Evolutionary conservation across 2,797 vertebrate species (phyloP).

Genomic region (Pangasius macronema): DNA sequence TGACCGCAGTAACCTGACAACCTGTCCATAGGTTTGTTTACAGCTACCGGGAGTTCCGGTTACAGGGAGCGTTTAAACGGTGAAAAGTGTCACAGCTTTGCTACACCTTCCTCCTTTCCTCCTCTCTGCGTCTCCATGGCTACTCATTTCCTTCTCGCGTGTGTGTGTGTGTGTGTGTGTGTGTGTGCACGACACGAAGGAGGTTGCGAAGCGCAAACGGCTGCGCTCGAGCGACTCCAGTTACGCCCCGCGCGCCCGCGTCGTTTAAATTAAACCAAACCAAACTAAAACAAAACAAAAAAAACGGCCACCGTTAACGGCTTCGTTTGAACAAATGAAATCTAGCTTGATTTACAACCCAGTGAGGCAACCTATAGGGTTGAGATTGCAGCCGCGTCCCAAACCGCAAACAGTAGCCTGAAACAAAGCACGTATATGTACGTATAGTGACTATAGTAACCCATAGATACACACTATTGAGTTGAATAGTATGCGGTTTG

Average conservation of each 20-base stretch:
- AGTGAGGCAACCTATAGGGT: background rate
- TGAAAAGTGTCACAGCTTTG: background rate
- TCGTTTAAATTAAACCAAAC: background rate
- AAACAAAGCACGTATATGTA: background rate
- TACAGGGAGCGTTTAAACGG: background rate
- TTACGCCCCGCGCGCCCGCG: background rate
- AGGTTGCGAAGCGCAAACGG: background rate
- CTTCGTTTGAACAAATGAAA: too few relatives aligned
- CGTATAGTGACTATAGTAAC: background rate
- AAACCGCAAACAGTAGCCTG: background rate
- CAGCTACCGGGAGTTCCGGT: conserved; percentile 12
- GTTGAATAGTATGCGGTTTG: background rate
- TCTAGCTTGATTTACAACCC: background rate
- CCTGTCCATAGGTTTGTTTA: conserved; percentile 18
- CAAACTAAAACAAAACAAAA: background rate
- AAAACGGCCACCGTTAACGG: background rate
- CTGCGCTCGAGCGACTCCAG: background rate
- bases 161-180: background rate
- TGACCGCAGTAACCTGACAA: background rate
- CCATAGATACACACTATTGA: background rate
- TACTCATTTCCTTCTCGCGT: background rate
- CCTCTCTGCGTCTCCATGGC: conserved; percentile 18
- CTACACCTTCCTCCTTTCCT: background rate
- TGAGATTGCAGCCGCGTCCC: background rate
- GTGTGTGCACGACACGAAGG: background rate